Conservation (phyloP, 2,888 invertebrate genomes). For the Drosophila algonquin region DNA sequence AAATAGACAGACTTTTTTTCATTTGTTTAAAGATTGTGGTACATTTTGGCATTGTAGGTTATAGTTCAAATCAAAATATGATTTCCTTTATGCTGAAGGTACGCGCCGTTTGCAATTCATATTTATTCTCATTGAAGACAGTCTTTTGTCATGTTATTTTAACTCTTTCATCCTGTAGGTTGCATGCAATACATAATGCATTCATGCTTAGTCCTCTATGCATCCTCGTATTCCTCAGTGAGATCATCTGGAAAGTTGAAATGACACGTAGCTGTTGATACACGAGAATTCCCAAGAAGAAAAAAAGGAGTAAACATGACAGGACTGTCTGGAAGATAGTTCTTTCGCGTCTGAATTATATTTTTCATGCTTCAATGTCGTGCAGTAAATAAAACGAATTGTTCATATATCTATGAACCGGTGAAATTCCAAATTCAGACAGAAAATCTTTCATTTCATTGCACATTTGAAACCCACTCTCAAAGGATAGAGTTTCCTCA, state of each 20-base stretch:
- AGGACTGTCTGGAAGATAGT: neutral
- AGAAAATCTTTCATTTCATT: neutral
- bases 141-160: too few relatives aligned
- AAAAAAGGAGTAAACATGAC: neutral
- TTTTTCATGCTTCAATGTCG: neutral
- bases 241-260: neutral
- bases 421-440: neutral
- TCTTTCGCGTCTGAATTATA: neutral
- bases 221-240: neutral
- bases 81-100: too few relatives aligned
- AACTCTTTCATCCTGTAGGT: too few relatives aligned
- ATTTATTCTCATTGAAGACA: too few relatives aligned
- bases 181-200: neutral
- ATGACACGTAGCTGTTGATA: conserved; percentile 5
- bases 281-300: neutral
- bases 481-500: neutral
- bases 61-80: too few relatives aligned
- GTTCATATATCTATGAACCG: neutral
- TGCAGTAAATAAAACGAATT: neutral
- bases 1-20: neutral
- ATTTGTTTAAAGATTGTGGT: too few relatives aligned
- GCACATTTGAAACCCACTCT: neutral
- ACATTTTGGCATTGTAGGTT: too few relatives aligned
- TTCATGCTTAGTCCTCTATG: too few relatives aligned
- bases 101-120: too few relatives aligned